Percentiles rank a stretch among this genome's conserved stretches.
phyloP scores from a whole-genome alignment of 2,797 vertebrate genomes.

The Adrianichthys oophorus region DNA sequence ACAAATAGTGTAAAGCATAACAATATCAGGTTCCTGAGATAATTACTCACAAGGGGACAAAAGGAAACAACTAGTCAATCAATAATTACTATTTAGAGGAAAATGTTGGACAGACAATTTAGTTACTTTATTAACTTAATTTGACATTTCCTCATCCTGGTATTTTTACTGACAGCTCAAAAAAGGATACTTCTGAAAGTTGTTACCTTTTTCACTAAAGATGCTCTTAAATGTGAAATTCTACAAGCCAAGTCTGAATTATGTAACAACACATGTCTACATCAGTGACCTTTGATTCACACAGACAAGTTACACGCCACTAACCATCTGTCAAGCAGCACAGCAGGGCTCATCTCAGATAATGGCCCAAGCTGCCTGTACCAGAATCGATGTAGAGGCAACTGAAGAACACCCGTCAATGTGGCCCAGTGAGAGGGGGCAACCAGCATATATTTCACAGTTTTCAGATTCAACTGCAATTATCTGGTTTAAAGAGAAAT shows the following conservation, averaged over 20 bases:
- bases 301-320: conserved; percentile 52
- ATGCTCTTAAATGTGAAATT: conserved; percentile 28
- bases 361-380: conserved; percentile 54
- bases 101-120: too few species aligned
- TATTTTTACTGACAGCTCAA: too few species aligned
- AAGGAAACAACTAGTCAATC: too few species aligned
- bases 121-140: too few species aligned
- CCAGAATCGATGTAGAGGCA: conserved; percentile 46
- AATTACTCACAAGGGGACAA: too few species aligned
- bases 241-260: conserved; percentile 42
- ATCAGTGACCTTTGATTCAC: conserved; percentile 60
- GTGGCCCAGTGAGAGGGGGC: not conserved
- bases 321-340: conserved; percentile 73
- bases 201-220: not conserved
- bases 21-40: too few species aligned
- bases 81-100: too few species aligned
- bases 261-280: conserved; percentile 41
- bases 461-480: not conserved
- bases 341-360: conserved; percentile 56
- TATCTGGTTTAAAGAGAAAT: not conserved
- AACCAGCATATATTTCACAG: not conserved
- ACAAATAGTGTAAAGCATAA: too few species aligned
- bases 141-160: too few species aligned
- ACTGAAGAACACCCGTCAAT: conserved; percentile 6
- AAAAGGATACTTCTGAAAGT: not conserved